Evolutionary conservation across 2,888 invertebrate genomes (phyloP).

Genomic region (Lycophotia porphyrea): DNA sequence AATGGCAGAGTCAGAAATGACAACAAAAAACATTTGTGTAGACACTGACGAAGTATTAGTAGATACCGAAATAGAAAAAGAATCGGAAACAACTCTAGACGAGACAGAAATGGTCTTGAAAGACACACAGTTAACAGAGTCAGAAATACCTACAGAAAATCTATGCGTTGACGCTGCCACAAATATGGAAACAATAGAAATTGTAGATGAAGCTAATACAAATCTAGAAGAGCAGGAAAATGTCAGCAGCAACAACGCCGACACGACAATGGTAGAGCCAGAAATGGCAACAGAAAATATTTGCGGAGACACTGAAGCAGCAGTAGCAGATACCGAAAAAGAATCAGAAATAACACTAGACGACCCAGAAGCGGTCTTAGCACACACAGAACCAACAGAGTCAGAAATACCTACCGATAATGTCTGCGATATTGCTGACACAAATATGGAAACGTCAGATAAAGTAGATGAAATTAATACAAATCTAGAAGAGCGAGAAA

Average conservation of each 20-base stretch:
- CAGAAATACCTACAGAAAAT: constrained; percentile 1
- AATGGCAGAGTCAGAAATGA: constrained; percentile 1
- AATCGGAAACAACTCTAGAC: background rate
- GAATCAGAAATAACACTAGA: background rate
- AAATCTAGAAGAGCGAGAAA: background rate
- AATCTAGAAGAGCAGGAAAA: background rate
- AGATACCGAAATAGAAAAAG: background rate
- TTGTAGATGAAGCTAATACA: background rate
- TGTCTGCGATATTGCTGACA: background rate
- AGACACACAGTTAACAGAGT: background rate
- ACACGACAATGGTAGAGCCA: background rate
- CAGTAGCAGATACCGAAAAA: background rate
- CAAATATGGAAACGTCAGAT: background rate
- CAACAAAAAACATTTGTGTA: background rate
- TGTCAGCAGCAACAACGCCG: background rate
- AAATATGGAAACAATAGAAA: background rate
- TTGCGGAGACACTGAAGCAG: background rate
- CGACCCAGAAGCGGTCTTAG: background rate
- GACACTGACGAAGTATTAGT: background rate
- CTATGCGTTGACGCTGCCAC: background rate
- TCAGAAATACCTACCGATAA: background rate
- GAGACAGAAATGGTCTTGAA: background rate
- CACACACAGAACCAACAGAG: background rate
- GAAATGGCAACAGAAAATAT: background rate
- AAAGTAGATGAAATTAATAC: background rate